phyloP scores from a whole-genome alignment of 2,888 invertebrate species.

The Rapana venosa region DNA sequence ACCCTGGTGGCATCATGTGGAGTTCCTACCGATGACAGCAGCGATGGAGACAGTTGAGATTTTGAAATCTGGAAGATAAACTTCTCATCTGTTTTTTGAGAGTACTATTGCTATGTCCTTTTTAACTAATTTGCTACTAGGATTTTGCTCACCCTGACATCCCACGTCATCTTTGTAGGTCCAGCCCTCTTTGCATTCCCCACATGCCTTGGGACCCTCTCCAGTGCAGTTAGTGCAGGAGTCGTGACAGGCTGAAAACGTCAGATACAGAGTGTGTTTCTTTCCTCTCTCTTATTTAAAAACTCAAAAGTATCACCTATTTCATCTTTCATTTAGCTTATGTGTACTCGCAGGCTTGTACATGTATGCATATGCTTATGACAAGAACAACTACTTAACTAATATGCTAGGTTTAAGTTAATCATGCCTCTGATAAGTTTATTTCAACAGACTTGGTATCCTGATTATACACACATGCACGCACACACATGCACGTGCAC shows the following conservation, averaged over 20 bases:
- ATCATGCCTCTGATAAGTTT: too few relatives aligned
- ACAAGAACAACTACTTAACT: neutral
- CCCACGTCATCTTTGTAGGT: constrained; percentile 80
- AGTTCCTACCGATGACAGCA: too few relatives aligned
- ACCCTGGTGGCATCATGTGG: too few relatives aligned
- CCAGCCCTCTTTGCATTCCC: constrained; percentile 87
- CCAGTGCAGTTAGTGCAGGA: constrained; percentile 89
- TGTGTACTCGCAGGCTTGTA: neutral
- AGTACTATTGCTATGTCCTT: too few relatives aligned
- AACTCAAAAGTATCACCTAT: neutral
- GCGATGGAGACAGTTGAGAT: too few relatives aligned
- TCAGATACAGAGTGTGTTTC: neutral
- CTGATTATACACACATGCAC: neutral
- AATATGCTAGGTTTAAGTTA: too few relatives aligned
- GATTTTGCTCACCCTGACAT: constrained; percentile 81
- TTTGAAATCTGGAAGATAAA: too few relatives aligned
- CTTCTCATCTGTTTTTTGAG: too few relatives aligned
- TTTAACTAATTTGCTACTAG: constrained; percentile 66
- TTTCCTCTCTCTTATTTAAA: neutral
- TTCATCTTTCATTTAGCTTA: neutral
- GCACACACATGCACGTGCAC: constrained; percentile 1
- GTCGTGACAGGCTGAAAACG: constrained; percentile 77
- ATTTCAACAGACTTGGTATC: too few relatives aligned
- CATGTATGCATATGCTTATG: neutral
- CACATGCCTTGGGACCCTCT: constrained; percentile 83